Evolutionary conservation across 2,113 vertebrate genomes (phyloP).

Genomic region (Aphyosemion australe): DNA sequence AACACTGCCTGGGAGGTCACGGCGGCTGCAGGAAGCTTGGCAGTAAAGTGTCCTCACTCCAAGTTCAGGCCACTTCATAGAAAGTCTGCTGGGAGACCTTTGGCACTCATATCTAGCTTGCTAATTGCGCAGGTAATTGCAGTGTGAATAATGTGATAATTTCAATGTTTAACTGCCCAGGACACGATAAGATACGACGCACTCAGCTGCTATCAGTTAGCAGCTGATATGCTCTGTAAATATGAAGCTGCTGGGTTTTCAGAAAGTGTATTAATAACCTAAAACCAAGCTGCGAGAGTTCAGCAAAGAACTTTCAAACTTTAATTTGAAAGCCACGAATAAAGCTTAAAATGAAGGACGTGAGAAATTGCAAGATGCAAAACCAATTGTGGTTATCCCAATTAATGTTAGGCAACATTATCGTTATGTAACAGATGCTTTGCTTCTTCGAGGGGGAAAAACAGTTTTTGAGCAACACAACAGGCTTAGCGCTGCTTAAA

Average conservation of each 20-base stretch:
- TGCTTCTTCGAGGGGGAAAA: not conserved
- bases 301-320: no score
- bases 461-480: constrained; percentile 2
- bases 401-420: not conserved
- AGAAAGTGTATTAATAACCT: not conserved
- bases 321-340: no score
- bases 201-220: constrained; percentile 15
- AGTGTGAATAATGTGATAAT: constrained; percentile 25
- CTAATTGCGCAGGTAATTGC: constrained; percentile 28
- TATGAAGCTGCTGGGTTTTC: constrained; percentile 8
- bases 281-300: not conserved
- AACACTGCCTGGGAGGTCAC: constrained; percentile 67
- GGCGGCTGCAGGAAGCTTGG: constrained; percentile 19
- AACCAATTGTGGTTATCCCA: not conserved
- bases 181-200: constrained; percentile 17
- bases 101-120: constrained; percentile 17
- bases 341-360: not conserved
- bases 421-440: not conserved
- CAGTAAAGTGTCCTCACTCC: constrained; percentile 34
- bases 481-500: not conserved
- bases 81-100: constrained; percentile 19
- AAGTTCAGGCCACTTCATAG: constrained; percentile 41
- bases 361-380: not conserved
- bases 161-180: constrained; percentile 7
- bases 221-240: constrained; percentile 11